Base-by-base conservation (phyloP, 2,113 vertebrate species). In the Pipa parva region DNA sequence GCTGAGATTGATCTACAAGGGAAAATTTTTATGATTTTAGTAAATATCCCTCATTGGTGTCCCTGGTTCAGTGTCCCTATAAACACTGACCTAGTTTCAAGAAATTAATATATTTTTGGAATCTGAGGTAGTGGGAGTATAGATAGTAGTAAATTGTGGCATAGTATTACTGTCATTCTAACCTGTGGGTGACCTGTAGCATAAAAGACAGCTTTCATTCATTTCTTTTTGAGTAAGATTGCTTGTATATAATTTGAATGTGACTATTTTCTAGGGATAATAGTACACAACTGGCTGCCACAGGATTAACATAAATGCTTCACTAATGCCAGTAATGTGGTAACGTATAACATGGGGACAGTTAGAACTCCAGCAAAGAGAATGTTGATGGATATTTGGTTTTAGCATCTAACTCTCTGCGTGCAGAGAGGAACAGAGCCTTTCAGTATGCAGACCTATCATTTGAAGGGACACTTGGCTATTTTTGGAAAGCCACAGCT, bases 401-500 rank as follows among this genome's bases (percentile, higher is more conserved):
- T 21, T 12, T 7, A 49, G 20, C 39, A 6, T n/a, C 27, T n/a
- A 8, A 22, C 25, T 45, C 24, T 11, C 31, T n/a, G 57, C 54
- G 57, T 29, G 49, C 29, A 33, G 33, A 24, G 33, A 52, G 57
- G 37, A 61, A 61, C 58, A 61, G 65, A 68, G 66, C 24, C 48
- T 18, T 15, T 15, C 26, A 61, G 57, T 61, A 58, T 60, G 58
- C 58, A 42, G 36, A 13, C 66, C 66, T 52, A 52, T 70, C 66
- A 45, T 70, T 70, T 52, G 12, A 54, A 37, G 11, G 66, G 66
- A 60, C 66, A 31, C 6, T 45, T 50, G 49, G 48, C 48, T 70
- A 70, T 70, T 70, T 70, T 70, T 61, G 58, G 66, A 61, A 61
- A 60, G 57, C 26, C 18, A 2, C 20, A 48, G 49, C 57, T 70